Base-by-base conservation (phyloP, 2,113 vertebrate species). In the Eubucco bourcierii region DNA sequence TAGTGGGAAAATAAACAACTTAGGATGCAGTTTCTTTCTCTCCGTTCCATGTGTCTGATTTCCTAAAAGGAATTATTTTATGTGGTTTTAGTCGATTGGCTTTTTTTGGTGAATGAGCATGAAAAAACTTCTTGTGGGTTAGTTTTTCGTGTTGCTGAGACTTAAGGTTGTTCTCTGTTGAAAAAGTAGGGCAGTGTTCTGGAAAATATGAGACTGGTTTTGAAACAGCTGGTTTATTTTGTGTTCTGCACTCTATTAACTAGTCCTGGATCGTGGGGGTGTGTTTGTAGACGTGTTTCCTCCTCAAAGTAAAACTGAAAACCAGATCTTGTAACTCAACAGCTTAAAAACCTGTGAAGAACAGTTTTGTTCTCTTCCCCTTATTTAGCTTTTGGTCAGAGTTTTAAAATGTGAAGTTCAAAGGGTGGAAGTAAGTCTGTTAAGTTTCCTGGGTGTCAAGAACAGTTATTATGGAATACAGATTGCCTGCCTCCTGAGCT, bases 81-180 rank as follows among this genome's bases (percentile, higher is more conserved):
- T 37, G 12, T 46, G 23, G 23, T 24, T 52, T 24, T 52, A 23
- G 23, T 41, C 13, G 6, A 15, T 41, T 41, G 12, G 20, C 20
- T 46, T 46, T 46, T 47, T 79, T 77, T n/a, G 31, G 2, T 12
- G 34, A 24, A 19, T 53, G 20, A 61, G 39, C 9, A 1, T 21
- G 41, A n/a, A 53, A 63, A 27, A 1, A 0, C 4, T 70, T 55
- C 80, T n/a, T 28, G 5, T 0, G 5, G 29, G 20, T 8, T 53
- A 56, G 4, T 13, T 39, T 59, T 56, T 70, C 31, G 11, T 13
- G 3, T 68, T 82, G 15, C 24, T 84, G 41, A 28, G 24, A 8
- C 11, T 67, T 46, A n/a, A 59, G 10, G 15, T 60, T 64, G 33
- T 28, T 25, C 20, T 50, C 4, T 29, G 1, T 20, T 84, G 79